phyloP scores from a whole-genome alignment of 2,113 vertebrate species.

The Lophochroa leadbeateri region DNA sequence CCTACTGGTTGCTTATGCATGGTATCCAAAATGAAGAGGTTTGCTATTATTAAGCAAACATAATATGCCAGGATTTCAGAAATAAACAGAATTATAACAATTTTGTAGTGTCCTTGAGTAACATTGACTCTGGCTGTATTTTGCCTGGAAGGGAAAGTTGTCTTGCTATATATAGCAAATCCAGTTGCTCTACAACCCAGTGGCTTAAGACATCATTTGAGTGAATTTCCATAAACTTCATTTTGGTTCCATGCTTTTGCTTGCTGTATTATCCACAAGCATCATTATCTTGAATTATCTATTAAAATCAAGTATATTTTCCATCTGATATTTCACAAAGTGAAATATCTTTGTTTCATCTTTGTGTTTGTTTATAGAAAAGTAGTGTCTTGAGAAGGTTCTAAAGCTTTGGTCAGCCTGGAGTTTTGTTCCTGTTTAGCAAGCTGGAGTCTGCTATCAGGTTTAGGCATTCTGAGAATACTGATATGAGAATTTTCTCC shows the following conservation, averaged over 20 bases:
- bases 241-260: background rate
- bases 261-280: background rate
- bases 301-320: background rate
- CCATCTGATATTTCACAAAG: background rate
- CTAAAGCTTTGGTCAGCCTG: background rate
- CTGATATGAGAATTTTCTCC: background rate
- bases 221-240: background rate
- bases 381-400: background rate
- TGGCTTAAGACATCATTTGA: background rate
- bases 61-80: background rate
- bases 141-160: background rate
- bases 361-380: background rate
- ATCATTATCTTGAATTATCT: background rate
- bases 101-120: background rate
- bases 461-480: background rate
- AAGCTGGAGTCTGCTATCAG: background rate
- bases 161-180: background rate
- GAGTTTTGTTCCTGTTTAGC: background rate
- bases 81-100: background rate
- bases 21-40: background rate
- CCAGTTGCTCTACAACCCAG: background rate
- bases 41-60: background rate
- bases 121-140: background rate
- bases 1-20: background rate
- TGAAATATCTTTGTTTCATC: background rate